These are phyloP conservation scores for Tolmerus cingulatus DNA, from an alignment of 2,888 invertebrate species.

Conservation along the genomic window DNA sequence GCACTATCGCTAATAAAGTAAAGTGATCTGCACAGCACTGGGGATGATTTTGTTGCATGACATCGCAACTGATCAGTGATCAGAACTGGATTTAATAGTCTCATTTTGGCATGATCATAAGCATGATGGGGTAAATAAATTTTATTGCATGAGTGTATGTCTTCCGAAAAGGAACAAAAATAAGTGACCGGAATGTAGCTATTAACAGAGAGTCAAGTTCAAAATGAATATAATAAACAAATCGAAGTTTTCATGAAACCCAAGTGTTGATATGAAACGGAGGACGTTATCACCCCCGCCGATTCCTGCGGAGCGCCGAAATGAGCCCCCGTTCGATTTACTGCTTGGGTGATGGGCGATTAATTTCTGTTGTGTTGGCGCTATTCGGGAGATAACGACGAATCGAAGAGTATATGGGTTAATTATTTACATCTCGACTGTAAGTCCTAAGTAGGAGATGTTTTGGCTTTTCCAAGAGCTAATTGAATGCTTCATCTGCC, in stretches of 20 bases:
- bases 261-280: background rate
- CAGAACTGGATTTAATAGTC: background rate
- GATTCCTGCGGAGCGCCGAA: background rate
- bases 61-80: background rate
- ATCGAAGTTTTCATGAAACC: background rate
- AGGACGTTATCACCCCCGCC: background rate
- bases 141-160: background rate
- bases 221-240: background rate
- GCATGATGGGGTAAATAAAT: background rate
- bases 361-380: slow-evolving; percentile 7
- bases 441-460: background rate
- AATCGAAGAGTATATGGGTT: background rate
- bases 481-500: too few species aligned
- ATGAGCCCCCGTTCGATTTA: background rate
- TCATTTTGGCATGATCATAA: background rate
- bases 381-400: background rate
- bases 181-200: background rate
- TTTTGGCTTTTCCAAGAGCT: background rate
- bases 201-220: background rate
- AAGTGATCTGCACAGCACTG: slow-evolving; percentile 18
- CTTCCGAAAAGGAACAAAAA: background rate
- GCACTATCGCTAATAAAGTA: background rate
- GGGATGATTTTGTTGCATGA: background rate
- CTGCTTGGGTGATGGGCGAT: slow-evolving; percentile 1
- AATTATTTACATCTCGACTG: background rate